Conservation (phyloP, 2,888 invertebrate species). For the Phania funesta region DNA sequence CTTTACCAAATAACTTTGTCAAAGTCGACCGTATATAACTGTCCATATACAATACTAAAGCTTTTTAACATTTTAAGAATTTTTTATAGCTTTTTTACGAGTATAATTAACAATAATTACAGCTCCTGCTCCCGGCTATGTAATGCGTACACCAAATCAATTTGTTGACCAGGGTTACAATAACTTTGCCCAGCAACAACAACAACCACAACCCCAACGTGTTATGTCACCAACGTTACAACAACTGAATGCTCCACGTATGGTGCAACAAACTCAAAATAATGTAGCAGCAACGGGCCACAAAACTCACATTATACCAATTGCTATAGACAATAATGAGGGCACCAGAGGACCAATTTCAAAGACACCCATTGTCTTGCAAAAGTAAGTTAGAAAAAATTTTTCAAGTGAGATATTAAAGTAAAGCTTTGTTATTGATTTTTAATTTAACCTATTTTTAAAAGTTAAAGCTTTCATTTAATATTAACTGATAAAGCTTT, state of each 20-base stretch:
- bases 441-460: background rate
- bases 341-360: slow-evolving; percentile 77
- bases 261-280: slow-evolving; percentile 71
- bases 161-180: slow-evolving; percentile 81
- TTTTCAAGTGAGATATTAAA: slow-evolving; percentile 32
- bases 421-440: slow-evolving; percentile 20
- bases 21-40: background rate
- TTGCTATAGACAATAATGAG: slow-evolving; percentile 81
- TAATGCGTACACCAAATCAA: slow-evolving; percentile 80
- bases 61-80: background rate
- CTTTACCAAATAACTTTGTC: too few species aligned
- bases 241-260: slow-evolving; percentile 70
- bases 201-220: slow-evolving; percentile 77
- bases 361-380: slow-evolving; percentile 78
- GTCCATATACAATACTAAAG: background rate
- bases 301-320: slow-evolving; percentile 83
- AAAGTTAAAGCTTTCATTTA: slow-evolving; percentile 48
- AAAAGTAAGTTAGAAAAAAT: slow-evolving; percentile 77
- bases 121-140: slow-evolving; percentile 76
- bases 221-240: slow-evolving; percentile 76
- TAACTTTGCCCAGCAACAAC: slow-evolving; percentile 72
- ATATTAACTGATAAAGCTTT: slow-evolving; percentile 55
- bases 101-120: slow-evolving; percentile 28
- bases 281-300: slow-evolving; percentile 40
- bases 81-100: background rate